Base-by-base conservation (phyloP, 2,113 vertebrate genomes). In the Lagopus leucura region DNA sequence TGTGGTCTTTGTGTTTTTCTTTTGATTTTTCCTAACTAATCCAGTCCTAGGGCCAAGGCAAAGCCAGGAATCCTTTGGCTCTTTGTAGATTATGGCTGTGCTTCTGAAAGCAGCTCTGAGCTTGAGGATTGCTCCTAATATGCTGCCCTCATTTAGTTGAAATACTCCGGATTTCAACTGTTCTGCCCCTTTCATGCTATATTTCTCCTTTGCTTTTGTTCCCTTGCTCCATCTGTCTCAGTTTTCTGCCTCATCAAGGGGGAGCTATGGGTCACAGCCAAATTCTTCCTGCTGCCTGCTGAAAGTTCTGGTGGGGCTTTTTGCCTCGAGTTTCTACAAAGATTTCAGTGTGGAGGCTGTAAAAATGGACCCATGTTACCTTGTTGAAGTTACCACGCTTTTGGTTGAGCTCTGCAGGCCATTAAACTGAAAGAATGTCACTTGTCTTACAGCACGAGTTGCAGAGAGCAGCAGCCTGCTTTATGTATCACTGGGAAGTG, bases 1-100 rank as follows among this genome's bases (percentile, higher is more conserved):
- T 45, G 1, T 9, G 52, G 0, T 0, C 32, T 32, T 42, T n/a
- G 0, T 0, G 36, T 36, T 45, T 36, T 14, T 5, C 1, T 21
- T 27, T 11, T 61, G 38, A 40, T 64, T 40, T 24, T 78, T n/a
- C 25, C 40, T 34, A 45, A 3, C 34, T 60, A 48, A 60, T 30
- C 52, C n/a, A 43, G 42, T 28, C 66, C 5, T 22, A 17, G 30
- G 21, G 25, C 11, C 28, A 43, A 67, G 63, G 54, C 32, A 20
- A 36, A 57, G 38, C 25, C 13, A 14, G 32, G 16, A 21, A 14
- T 28, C 18, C 1, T 0, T 38, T 47, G 54, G 13, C 30, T 58
- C 36, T 78, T 36, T 28, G 71, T 58, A 21, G 45, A 27, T 63
- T 69, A 60, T 57, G 34, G 12, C 45, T 1, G 1, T 34, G 14